These are phyloP conservation scores for Megatriorchis doriae DNA, from an alignment of 2,113 vertebrate species.

Conservation along the genomic window DNA sequence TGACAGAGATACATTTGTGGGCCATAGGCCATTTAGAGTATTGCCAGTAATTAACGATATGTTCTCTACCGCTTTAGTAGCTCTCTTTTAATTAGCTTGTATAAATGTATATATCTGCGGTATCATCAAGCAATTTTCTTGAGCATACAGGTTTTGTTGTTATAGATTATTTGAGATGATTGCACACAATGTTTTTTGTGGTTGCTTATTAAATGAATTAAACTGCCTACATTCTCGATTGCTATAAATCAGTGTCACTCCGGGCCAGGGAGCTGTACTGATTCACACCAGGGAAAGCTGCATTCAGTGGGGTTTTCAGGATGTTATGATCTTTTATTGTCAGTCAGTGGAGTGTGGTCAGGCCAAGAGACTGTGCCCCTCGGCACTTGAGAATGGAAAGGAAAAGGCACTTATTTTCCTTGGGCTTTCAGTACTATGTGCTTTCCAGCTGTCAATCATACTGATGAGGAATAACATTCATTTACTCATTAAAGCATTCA, in stretches of 20 bases:
- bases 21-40: slow-evolving; percentile 9
- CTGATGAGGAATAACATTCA: background rate
- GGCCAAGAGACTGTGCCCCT: background rate
- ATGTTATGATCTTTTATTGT: background rate
- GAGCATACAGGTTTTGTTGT: slow-evolving; percentile 23
- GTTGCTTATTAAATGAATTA: slow-evolving; percentile 13
- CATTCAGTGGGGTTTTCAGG: background rate
- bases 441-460: background rate
- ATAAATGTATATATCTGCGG: slow-evolving; percentile 32
- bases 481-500: background rate
- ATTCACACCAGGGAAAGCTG: background rate
- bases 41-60: slow-evolving; percentile 40
- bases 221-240: background rate
- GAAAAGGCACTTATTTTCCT: background rate
- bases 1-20: slow-evolving; percentile 21
- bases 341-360: background rate
- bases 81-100: slow-evolving; percentile 38
- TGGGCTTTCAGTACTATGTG: background rate
- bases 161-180: slow-evolving; percentile 39
- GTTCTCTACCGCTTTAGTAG: slow-evolving; percentile 9
- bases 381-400: background rate
- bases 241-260: slow-evolving; percentile 4
- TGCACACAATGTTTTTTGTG: background rate
- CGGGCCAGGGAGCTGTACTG: background rate
- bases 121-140: slow-evolving; percentile 36